phyloP scores from a whole-genome alignment of 2,888 invertebrate genomes.

The Pachymerium ferrugineum region DNA sequence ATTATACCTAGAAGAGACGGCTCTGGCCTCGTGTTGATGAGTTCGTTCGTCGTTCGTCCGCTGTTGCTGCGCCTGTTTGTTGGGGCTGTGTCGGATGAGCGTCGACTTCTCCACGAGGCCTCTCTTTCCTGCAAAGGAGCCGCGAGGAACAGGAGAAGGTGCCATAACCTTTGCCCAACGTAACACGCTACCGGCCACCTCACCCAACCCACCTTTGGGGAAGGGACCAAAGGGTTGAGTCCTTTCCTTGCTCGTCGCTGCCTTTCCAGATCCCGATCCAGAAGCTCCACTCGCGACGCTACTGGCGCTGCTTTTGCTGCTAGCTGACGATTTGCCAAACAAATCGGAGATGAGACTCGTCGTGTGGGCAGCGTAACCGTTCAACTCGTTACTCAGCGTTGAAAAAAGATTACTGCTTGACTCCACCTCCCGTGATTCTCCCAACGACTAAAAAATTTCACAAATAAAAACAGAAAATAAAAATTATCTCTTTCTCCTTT shows the following conservation, averaged over 20 bases:
- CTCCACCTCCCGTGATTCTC: conserved; percentile 28
- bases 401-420: conserved; percentile 55
- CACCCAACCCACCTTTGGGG: conserved; percentile 57
- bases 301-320: conserved; percentile 35
- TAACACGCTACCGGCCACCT: background rate
- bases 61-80: conserved; percentile 42
- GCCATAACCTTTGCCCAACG: background rate
- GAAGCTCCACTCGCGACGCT: conserved; percentile 33
- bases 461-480: conserved; percentile 26
- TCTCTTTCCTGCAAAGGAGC: conserved; percentile 52
- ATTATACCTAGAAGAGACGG: conserved; percentile 37
- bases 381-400: conserved; percentile 84
- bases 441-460: conserved; percentile 31
- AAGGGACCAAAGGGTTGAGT: conserved; percentile 63
- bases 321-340: conserved; percentile 60
- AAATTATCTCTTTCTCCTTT: background rate
- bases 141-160: background rate
- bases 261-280: background rate
- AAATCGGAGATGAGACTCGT: conserved; percentile 91
- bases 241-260: conserved; percentile 37
- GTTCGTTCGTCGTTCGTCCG: conserved; percentile 7
- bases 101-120: conserved; percentile 85
- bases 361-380: conserved; percentile 86
- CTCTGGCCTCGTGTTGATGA: conserved; percentile 37
- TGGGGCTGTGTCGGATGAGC: conserved; percentile 72